Evolutionary conservation across 2,113 vertebrate species (phyloP).

Genomic region (Neogale vison): DNA sequence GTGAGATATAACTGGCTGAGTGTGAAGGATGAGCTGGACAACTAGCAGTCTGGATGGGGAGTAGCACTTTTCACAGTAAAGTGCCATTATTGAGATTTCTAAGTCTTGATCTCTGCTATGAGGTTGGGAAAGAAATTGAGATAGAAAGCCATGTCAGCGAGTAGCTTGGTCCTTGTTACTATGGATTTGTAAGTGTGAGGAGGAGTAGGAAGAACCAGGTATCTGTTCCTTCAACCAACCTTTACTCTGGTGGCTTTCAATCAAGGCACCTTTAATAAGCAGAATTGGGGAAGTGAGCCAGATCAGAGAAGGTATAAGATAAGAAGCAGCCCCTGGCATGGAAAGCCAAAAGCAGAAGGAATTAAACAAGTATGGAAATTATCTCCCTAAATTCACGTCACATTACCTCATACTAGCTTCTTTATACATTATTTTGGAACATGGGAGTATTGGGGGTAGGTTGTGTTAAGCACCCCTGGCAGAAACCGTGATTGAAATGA

Average conservation of each 20-base stretch:
- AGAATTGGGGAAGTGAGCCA: neutral
- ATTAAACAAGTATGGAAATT: neutral
- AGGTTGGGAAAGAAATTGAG: neutral
- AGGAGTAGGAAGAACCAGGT: neutral
- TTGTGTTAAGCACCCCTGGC: neutral
- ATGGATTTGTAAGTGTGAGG: neutral
- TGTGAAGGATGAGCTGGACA: neutral
- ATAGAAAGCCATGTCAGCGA: neutral
- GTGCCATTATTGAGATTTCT: neutral
- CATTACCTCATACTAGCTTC: neutral
- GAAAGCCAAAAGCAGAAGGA: neutral
- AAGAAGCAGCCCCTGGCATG: neutral
- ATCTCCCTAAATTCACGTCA: neutral
- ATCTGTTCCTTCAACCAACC: neutral
- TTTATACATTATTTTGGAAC: constrained; percentile 14
- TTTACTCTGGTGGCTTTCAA: neutral
- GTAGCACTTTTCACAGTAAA: neutral
- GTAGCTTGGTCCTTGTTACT: neutral
- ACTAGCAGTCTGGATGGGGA: neutral
- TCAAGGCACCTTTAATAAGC: neutral
- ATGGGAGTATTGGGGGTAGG: neutral
- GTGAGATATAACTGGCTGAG: neutral
- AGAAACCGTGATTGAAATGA: constrained; percentile 23
- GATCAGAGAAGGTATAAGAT: neutral
- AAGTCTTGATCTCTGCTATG: neutral